Base-by-base conservation (phyloP, 1,140 invertebrate genomes). In the Sweltsa coloradensis region DNA sequence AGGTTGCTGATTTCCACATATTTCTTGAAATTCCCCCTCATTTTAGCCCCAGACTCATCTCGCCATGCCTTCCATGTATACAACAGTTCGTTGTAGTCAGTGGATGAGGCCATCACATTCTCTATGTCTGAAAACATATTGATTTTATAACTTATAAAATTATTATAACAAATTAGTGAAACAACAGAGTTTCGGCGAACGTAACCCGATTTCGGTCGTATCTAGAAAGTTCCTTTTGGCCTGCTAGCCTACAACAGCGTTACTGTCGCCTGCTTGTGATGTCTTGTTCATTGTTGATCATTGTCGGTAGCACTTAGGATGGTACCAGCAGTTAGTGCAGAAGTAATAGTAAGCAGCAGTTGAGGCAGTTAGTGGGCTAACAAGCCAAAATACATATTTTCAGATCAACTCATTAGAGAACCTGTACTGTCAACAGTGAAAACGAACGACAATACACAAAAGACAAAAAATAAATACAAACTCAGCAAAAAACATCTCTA, bases 61-160 rank as follows among this genome's bases (percentile, higher is more conserved):
- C 77, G 55, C 69, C 78, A 83, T 27, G 63, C 64, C 55, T 70
- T 71, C 79, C 80, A 84, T 41, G 75, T 69, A 51, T 77, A 68
- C 9, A 57, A 53, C 31, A 78, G 54, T 55, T 74, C 73, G 29
- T 71, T 61, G 37, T 67, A 68, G 52, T 77, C 57, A 21, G 53
- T 55, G 0, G 60, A 63, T 22, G 49, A 57, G 0, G 57, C 50
- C 37, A 72, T 54, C 21, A 66, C 60, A 18, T 55, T 47, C 3
- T 59, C 59, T 18, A 71, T 42, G 48, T 63, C 40, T 44, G 47
- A 18, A 23, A 4, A 36, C 5, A 45, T 3, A 14, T 11, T 4
- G 18, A 29, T 7, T 14, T 6, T 1, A 5, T 21, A 9, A 26
- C 26, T 44, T 13, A 34, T 13, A 3, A 19, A 21, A 34, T 18